These are phyloP conservation scores for Sebastes dallii DNA, from an alignment of 2,797 vertebrate species.

Conservation along the genomic window DNA sequence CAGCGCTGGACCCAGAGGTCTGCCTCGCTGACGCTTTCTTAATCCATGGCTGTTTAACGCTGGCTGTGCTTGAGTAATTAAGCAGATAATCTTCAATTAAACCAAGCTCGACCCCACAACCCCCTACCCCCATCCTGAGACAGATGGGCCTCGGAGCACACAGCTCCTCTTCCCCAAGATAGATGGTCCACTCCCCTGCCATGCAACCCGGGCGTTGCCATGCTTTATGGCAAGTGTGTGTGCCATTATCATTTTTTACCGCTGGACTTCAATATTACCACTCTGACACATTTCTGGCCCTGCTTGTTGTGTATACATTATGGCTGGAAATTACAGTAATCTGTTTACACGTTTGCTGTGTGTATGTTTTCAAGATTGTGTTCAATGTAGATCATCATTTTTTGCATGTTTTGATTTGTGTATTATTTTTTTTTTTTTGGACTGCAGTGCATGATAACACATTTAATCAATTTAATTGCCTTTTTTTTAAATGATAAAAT, in stretches of 20 bases:
- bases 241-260: conserved; percentile 47
- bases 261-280: conserved; percentile 21
- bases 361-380: not conserved
- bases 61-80: conserved; percentile 84
- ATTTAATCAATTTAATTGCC: not conserved
- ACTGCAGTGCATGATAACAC: not conserved
- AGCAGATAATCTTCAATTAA: conserved; percentile 87
- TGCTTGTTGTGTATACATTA: conserved; percentile 5
- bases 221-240: conserved; percentile 51
- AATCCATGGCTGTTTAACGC: conserved; percentile 80
- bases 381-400: not conserved
- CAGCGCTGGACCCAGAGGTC: conserved; percentile 75
- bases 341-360: not conserved
- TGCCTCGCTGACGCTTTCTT: conserved; percentile 74
- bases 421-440: not conserved
- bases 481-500: not conserved
- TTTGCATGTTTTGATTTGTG: not conserved
- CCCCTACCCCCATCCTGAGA: conserved; percentile 62
- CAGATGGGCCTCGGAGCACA: conserved; percentile 67
- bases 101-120: conserved; percentile 73
- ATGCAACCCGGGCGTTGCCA: conserved; percentile 33
- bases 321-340: not conserved
- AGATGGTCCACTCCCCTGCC: conserved; percentile 66
- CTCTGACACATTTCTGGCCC: conserved; percentile 38
- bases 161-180: conserved; percentile 63